These are phyloP conservation scores for Lithophane ornitopus DNA, from an alignment of 2,888 invertebrate species.

Conservation along the genomic window DNA sequence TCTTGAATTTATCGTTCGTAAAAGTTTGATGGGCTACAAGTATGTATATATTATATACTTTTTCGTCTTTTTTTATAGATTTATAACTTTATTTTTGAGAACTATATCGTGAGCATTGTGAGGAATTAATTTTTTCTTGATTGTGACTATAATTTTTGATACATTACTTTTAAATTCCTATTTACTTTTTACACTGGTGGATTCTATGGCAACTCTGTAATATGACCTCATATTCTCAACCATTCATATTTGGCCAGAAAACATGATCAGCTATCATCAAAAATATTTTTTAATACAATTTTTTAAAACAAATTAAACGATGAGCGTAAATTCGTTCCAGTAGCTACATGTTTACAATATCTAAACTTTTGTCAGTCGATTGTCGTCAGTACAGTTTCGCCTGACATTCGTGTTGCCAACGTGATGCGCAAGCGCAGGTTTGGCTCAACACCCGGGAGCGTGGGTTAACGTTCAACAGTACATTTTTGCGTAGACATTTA, in stretches of 20 bases:
- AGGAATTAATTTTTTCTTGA: neutral
- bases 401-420: conserved; percentile 67
- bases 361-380: conserved; percentile 63
- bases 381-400: conserved; percentile 69
- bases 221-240: neutral
- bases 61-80: conserved; percentile 2
- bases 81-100: conserved; percentile 25
- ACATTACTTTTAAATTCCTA: too few relatives aligned
- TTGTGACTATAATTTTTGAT: neutral
- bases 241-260: neutral
- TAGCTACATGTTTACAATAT: conserved; percentile 72
- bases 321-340: conserved; percentile 35
- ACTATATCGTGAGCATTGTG: neutral
- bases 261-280: neutral
- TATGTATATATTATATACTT: neutral
- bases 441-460: conserved; percentile 78
- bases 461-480: conserved; percentile 76
- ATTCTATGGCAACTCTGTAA: neutral
- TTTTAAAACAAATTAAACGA: conserved; percentile 15
- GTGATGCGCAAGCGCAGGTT: conserved; percentile 64
- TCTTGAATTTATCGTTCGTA: neutral
- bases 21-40: neutral
- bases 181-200: neutral
- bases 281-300: conserved; percentile 9
- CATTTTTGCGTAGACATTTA: conserved; percentile 81